A percentile compares a stretch with the other conserved stretches of the same genome.
These are phyloP conservation scores for Blennius ocellaris DNA, from an alignment of 2,113 vertebrate species.

Conservation along the genomic window DNA sequence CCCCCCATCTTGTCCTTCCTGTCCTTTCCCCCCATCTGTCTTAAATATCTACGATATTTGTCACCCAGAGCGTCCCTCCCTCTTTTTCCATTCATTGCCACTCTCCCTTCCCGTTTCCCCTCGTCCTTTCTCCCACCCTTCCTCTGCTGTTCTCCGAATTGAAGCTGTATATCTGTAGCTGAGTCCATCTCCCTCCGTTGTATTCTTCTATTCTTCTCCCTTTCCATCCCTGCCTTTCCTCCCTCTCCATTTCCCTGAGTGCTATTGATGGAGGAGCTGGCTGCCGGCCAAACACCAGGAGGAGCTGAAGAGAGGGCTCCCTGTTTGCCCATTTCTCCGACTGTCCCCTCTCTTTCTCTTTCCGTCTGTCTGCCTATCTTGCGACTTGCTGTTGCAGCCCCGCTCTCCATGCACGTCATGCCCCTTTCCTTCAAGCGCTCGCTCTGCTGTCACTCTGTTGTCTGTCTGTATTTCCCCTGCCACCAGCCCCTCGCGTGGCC, in stretches of 20 bases:
- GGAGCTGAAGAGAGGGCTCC: slow-evolving; percentile 49
- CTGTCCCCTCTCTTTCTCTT: slow-evolving; percentile 40
- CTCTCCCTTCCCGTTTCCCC: slow-evolving; percentile 8
- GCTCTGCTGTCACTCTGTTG: slow-evolving; percentile 49
- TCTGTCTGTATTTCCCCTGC: slow-evolving; percentile 52
- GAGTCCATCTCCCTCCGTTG: slow-evolving; percentile 23
- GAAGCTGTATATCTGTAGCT: slow-evolving; percentile 18
- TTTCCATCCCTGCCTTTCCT: slow-evolving; percentile 23
- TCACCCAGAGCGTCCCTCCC: slow-evolving; percentile 26
- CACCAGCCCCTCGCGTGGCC: slow-evolving; percentile 26
- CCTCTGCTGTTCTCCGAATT: slow-evolving; percentile 13
- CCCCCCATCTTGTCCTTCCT: slow-evolving; percentile 56
- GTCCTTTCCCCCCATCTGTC: slow-evolving; percentile 46
- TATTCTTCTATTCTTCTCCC: slow-evolving; percentile 17
- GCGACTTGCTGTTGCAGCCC: slow-evolving; percentile 15
- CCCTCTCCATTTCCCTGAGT: slow-evolving; percentile 71
- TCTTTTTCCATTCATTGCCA: slow-evolving; percentile 13
- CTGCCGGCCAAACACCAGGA: slow-evolving; percentile 60
- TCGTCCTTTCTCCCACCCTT: slow-evolving; percentile 37
- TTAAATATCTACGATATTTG: slow-evolving; percentile 43
- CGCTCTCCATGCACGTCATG: slow-evolving; percentile 18
- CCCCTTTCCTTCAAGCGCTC: slow-evolving; percentile 35
- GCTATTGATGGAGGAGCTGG: slow-evolving; percentile 77
- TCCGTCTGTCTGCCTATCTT: slow-evolving; percentile 31
- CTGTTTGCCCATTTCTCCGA: slow-evolving; percentile 43